Percentiles rank a stretch among this genome's conserved stretches.
Conservation (phyloP, 2,888 invertebrate genomes). For the Xylota segnis region DNA sequence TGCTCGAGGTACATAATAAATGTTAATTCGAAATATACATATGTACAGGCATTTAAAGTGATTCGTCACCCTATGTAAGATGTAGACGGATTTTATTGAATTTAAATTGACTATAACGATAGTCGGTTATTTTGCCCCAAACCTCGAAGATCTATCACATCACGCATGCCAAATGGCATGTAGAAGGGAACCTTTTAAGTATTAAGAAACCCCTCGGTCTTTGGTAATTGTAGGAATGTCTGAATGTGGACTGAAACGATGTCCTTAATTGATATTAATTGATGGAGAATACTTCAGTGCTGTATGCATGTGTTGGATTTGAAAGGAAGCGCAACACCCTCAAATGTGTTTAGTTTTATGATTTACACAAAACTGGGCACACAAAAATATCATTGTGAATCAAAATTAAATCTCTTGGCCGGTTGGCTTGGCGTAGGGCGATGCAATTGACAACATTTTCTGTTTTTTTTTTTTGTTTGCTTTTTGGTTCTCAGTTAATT, state of each 20-base stretch:
- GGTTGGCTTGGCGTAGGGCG: slow-evolving; percentile 38
- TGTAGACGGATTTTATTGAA: slow-evolving; percentile 20
- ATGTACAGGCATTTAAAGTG: background rate
- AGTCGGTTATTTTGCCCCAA: background rate
- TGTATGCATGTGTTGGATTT: slow-evolving; percentile 55
- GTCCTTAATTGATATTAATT: slow-evolving; percentile 76
- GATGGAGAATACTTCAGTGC: slow-evolving; percentile 60
- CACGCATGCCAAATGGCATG: slow-evolving; percentile 3
- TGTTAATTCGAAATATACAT: background rate
- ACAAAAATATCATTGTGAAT: slow-evolving; percentile 60
- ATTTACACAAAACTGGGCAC: slow-evolving; percentile 58
- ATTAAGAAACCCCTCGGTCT: slow-evolving; percentile 3
- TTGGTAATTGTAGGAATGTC: slow-evolving; percentile 49
- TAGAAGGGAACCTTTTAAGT: slow-evolving; percentile 14
- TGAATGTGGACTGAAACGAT: slow-evolving; percentile 28
- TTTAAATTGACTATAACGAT: slow-evolving; percentile 36
- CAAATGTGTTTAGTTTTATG: slow-evolving; percentile 64
- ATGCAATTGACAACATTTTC: slow-evolving; percentile 46
- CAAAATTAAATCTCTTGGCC: slow-evolving; percentile 65
- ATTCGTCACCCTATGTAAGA: background rate
- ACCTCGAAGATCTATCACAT: background rate
- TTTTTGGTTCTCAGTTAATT: slow-evolving; percentile 72
- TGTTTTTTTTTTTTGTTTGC: slow-evolving; percentile 39
- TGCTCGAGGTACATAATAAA: too few species aligned
- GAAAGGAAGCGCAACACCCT: slow-evolving; percentile 74